Base-by-base conservation (phyloP, 2,113 vertebrate species). In the Jacana jacana region DNA sequence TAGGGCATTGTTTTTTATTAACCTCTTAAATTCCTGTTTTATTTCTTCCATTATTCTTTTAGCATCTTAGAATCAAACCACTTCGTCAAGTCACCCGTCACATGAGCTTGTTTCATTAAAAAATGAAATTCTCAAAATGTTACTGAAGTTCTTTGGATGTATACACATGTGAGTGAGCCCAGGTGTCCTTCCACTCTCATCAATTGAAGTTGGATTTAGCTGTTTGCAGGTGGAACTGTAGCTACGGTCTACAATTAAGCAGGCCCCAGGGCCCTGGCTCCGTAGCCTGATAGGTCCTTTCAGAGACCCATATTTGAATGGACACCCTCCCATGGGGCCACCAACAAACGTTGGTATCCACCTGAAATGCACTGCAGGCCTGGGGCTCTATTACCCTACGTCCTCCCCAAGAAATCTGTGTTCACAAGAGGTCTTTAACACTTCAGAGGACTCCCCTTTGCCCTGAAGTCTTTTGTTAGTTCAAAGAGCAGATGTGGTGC, bases 401-500 rank as follows among this genome's bases (percentile, higher is more conserved):
- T 44, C 44, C 4, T 52, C 20, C 22, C 17, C 48, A 65, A 37
- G 54, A 85, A 77, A 81, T 84, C 69, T 71, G 35, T 40, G 64
- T 39, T 95, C 72, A 69, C 52, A 66, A 91, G 88, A 92, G 39
- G 52, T 89, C 31, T 91, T 91, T 79, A 91, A 44, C 40, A 79
- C 77, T 95, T 95, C 93, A 94, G 88, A 94, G 63, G 54, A 76
- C 40, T 87, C 71, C 48, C 73, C 52, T 94, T 95, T 89, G 46
- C 76, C 86, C 88, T 1, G 2, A 83, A 75, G 63, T 44, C 77
- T 88, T 97, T 96, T 94, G 69, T 92, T 91, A 78, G 57, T 87
- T 81, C 57, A 64, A 93, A 94, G 86, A 97, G 77, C 80, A 93
- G 92, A 93, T 86, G 92, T 91, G 61, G 65, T 28, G 37, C 78